Evolutionary conservation across 1,140 invertebrate species (phyloP), one percentile per base, ranked within the genome.

Genomic region (Eulimnadia texana): DNA sequence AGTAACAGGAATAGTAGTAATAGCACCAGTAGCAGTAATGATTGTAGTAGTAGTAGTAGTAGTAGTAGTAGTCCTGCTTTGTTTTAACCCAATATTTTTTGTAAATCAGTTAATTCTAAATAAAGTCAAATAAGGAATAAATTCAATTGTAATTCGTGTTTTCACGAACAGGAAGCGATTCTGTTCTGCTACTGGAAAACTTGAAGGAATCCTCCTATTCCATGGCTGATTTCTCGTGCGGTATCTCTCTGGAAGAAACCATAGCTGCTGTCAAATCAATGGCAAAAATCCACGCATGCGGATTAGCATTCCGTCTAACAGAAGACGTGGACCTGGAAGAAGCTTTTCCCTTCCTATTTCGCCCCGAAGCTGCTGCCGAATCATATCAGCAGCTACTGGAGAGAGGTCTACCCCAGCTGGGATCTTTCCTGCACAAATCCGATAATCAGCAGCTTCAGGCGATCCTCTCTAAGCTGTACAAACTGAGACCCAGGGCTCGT

Each of bases 371-470:
- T 62, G 84, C 85, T 0, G 84, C 84, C 0, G 83, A 85, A 64
- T 85, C 84, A 1, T 88, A 87, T 66, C 82, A 87, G 55, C 83
- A 85, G 63, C 72, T 87, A 10, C 81, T 87, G 0, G 81, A 85
- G 67, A 75, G 84, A 54, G 84, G 84, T 3, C 70, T 88, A 3
- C 84, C 85, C 0, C 84, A 86, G 68, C 72, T 86, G 6, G 64
- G 64, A 22, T 51, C 65, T 27, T 64, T 64, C 53, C 58, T 64
- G 55, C 64, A 61, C 50, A 52, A 60, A 28, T 27, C 27, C 28
- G 58, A 63, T 24, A 11, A 29, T 33, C 57, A 60, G 23, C 49
- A 62, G 82, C 1, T 66, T 79, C 2, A 76, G 79, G 47, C 69
- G 2, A 74, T 81, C 3, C 71, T 83, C 10, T 72, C 77, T 23